Evolutionary conservation across 2,797 vertebrate species (phyloP).

Genomic region (Sebastes flavidus): DNA sequence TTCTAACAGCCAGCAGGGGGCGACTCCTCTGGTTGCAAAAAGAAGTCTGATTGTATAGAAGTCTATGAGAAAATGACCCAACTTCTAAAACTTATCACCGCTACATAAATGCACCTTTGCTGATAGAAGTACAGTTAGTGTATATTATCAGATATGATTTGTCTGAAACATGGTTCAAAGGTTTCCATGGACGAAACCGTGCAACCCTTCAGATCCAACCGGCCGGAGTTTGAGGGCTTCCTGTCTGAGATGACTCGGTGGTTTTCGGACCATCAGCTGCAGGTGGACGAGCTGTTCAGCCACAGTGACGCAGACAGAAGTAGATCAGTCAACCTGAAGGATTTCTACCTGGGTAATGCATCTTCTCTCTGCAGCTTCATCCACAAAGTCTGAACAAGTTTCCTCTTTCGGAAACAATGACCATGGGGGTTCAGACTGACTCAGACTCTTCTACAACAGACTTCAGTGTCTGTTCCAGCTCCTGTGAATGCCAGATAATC

Average conservation of each 20-base stretch:
- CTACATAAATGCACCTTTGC: not conserved
- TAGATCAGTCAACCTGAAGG: slow-evolving; percentile 32
- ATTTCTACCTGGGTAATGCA: slow-evolving; percentile 43
- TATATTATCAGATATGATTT: not conserved
- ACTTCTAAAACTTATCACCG: no score
- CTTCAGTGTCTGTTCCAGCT: not conserved
- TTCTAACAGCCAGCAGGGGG: no score
- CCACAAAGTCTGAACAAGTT: not conserved
- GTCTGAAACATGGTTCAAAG: not conserved
- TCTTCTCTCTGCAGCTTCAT: not conserved
- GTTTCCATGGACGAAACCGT: not conserved
- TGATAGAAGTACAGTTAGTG: not conserved
- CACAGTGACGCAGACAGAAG: slow-evolving; percentile 2
- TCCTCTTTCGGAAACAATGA: not conserved
- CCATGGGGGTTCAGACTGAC: not conserved
- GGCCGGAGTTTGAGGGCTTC: not conserved
- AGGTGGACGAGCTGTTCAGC: slow-evolving; percentile 34
- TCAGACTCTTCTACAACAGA: not conserved
- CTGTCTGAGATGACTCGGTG: slow-evolving; percentile 1
- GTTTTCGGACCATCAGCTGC: slow-evolving; percentile 24
- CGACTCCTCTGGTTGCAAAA: no score
- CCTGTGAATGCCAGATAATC: slow-evolving; percentile 15
- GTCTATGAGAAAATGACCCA: no score
- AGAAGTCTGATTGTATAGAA: no score
- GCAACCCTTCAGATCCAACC: not conserved